Evolutionary conservation across 2,797 vertebrate species (phyloP).

Genomic region (Aldrovandia affinis): DNA sequence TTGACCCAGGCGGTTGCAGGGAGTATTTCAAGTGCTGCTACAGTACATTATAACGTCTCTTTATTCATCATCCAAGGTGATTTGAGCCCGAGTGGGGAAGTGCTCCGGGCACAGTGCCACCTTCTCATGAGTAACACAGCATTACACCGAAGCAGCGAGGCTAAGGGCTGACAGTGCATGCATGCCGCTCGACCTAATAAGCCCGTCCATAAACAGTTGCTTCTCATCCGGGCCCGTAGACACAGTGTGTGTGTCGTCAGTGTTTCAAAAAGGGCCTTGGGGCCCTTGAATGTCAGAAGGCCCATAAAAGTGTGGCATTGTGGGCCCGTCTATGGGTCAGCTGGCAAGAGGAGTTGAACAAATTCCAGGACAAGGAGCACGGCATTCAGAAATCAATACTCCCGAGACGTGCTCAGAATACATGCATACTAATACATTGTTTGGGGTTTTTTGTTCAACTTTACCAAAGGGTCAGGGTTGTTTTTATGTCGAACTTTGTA

Average conservation of each 20-base stretch:
- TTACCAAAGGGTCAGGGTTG: neutral
- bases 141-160: neutral
- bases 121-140: neutral
- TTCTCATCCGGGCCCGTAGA: neutral
- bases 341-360: neutral
- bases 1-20: neutral
- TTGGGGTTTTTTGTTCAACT: neutral
- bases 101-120: neutral
- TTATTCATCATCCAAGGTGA: constrained; percentile 17
- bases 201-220: neutral
- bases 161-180: neutral
- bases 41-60: neutral
- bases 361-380: neutral
- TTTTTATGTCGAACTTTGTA: neutral
- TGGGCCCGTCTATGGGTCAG: neutral
- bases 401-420: constrained; percentile 29
- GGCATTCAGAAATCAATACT: constrained; percentile 29
- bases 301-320: neutral
- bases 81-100: neutral
- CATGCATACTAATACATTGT: constrained; percentile 28
- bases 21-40: neutral
- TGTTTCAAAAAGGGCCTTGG: neutral
- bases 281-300: neutral
- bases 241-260: no score
- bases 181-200: neutral